phyloP scores from a whole-genome alignment of 2,888 invertebrate species.

The Gerosis bhagava region DNA sequence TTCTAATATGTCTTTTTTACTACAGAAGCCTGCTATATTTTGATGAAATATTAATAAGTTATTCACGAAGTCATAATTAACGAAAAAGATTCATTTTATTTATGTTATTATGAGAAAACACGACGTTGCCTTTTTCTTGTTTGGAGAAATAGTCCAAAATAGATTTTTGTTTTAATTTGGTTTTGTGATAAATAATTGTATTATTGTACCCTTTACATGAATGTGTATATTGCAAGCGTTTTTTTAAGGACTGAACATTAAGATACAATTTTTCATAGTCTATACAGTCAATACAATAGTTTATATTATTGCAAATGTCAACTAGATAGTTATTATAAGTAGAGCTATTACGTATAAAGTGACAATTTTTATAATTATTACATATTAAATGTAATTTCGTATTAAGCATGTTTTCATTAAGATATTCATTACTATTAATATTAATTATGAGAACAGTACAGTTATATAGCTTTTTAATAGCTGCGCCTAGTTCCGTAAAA shows the following conservation, averaged over 20 bases:
- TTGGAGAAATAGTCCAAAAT: background rate
- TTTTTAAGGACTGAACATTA: background rate
- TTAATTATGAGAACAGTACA: background rate
- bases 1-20: background rate
- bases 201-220: background rate
- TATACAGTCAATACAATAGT: background rate
- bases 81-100: too few species aligned
- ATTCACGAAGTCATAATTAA: background rate
- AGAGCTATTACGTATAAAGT: background rate
- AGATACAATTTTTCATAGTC: background rate
- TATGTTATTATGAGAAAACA: too few species aligned
- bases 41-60: background rate
- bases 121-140: too few species aligned
- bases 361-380: background rate
- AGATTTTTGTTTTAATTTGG: conserved; percentile 3
- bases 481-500: background rate
- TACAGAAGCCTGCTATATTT: conserved; percentile 5
- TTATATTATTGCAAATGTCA: conserved; percentile 2
- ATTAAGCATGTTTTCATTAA: conserved; percentile 7
- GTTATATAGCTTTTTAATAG: background rate
- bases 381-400: background rate
- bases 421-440: background rate
- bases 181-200: too few species aligned
- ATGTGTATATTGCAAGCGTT: background rate
- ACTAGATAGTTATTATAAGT: background rate